Conservation (phyloP, 30 jellyfish, hydroid and myxozoan species). For the Aurelia sp. region DNA sequence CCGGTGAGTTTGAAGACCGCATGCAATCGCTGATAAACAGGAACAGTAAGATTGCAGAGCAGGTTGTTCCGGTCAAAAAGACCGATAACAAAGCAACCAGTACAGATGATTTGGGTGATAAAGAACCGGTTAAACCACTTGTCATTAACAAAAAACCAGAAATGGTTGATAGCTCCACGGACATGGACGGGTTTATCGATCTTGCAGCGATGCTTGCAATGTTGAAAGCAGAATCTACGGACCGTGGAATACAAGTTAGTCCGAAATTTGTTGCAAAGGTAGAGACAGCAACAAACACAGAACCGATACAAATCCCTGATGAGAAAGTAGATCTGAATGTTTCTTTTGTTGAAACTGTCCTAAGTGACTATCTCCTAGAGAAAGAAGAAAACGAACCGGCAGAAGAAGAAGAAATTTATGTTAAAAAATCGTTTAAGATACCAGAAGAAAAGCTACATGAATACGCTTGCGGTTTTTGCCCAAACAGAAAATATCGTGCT, state of each 20-base stretch:
- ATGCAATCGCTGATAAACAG: not conserved
- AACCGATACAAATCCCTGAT: not conserved
- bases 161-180: not conserved
- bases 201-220: not conserved
- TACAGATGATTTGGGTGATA: constrained; percentile 6
- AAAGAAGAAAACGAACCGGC: not conserved
- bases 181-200: constrained; percentile 3
- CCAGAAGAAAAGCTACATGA: not conserved
- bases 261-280: not conserved
- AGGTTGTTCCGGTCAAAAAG: not conserved
- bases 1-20: constrained; percentile 10
- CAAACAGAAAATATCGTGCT: constrained; percentile 47
- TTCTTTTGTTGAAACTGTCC: too few relatives aligned
- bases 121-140: not conserved
- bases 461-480: constrained; percentile 68
- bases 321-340: not conserved
- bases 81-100: constrained; percentile 17
- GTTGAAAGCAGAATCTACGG: not conserved
- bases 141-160: not conserved
- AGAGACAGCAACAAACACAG: not conserved
- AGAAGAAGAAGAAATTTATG: not conserved
- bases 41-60: not conserved
- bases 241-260: not conserved
- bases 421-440: not conserved
- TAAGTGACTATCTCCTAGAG: not conserved